Conservation (phyloP, 2,113 vertebrate species). For the Poicephalus meyeri region DNA sequence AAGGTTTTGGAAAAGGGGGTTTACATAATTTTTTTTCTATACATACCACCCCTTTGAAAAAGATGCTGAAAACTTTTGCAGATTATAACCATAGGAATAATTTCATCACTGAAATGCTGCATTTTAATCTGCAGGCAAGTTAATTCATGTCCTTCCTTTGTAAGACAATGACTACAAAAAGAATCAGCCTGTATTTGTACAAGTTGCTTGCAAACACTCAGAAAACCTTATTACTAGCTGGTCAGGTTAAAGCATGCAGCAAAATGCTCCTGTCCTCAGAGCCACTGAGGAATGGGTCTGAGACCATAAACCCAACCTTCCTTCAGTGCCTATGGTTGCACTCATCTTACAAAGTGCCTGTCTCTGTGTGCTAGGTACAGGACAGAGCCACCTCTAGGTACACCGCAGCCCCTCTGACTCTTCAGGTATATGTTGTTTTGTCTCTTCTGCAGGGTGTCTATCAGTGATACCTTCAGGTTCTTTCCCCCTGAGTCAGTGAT, state of each 20-base stretch:
- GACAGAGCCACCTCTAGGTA: neutral
- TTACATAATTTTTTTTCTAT: neutral
- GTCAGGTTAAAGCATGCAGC: neutral
- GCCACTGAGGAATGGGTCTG: neutral
- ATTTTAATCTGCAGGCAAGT: neutral
- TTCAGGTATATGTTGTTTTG: neutral
- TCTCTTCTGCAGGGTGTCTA: neutral
- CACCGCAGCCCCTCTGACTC: neutral
- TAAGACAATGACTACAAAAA: neutral
- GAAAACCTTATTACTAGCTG: neutral
- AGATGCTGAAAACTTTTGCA: neutral
- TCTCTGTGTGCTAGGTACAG: rapidly evolving
- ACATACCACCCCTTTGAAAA: neutral
- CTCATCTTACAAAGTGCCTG: too few relatives aligned
- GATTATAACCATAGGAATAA: neutral
- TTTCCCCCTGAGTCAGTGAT: neutral
- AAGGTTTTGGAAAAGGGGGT: neutral
- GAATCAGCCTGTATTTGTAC: neutral
- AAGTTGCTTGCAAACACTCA: neutral
- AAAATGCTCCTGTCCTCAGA: neutral
- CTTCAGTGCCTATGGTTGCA: neutral
- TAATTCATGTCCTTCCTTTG: neutral
- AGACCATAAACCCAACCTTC: neutral
- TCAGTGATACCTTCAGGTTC: neutral
- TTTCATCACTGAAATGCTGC: neutral